Conservation (phyloP, 2,888 invertebrate species). For the Coenonympha glycerion region DNA sequence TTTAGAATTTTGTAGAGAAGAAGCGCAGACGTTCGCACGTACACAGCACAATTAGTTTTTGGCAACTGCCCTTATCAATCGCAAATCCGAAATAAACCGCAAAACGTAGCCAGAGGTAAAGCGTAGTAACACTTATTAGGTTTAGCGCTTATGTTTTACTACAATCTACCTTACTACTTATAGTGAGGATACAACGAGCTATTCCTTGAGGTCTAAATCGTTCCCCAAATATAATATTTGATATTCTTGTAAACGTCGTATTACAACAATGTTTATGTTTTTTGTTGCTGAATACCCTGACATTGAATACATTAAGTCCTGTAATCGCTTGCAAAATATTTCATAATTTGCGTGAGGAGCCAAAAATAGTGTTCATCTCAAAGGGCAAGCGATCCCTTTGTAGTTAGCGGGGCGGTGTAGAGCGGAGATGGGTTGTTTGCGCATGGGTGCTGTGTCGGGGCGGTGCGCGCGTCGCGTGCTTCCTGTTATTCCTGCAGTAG, state of each 20-base stretch:
- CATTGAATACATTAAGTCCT: not conserved
- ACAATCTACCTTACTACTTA: too few species aligned
- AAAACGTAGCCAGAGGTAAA: conserved; percentile 11
- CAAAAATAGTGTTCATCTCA: not conserved
- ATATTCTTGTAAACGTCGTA: too few species aligned
- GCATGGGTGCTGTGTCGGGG: too few species aligned
- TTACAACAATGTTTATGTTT: too few species aligned
- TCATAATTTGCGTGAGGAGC: not conserved
- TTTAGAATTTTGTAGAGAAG: too few species aligned
- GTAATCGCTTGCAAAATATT: not conserved
- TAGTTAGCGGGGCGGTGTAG: conserved; percentile 9
- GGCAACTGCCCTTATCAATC: conserved; percentile 32
- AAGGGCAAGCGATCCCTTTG: conserved; percentile 14
- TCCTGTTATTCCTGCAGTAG: conserved; percentile 53
- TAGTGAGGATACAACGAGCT: too few species aligned
- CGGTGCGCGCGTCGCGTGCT: conserved; percentile 57
- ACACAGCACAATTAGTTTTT: conserved; percentile 27
- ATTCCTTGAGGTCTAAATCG: too few species aligned
- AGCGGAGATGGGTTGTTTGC: conserved; percentile 61
- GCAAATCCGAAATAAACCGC: conserved; percentile 27
- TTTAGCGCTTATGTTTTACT: not conserved
- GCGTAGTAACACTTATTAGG: not conserved
- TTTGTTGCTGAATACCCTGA: not conserved
- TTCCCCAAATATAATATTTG: too few species aligned
- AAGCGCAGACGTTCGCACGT: conserved; percentile 25